Conservation (phyloP, 2,113 vertebrate species). For the Entelurus aequoreus region DNA sequence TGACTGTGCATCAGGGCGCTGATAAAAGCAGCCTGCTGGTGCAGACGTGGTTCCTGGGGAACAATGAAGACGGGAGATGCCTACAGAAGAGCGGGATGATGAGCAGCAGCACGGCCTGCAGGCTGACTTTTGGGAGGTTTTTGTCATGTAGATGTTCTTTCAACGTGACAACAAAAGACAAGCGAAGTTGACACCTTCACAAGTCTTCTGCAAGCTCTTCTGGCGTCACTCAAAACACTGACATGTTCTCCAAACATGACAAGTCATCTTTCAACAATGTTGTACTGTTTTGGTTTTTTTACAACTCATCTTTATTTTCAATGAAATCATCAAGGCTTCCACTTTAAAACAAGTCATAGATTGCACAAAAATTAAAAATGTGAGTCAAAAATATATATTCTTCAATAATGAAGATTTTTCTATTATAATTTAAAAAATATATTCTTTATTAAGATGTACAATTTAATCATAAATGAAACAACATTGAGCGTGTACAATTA, state of each 20-base stretch:
- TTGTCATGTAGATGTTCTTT: constrained; percentile 4
- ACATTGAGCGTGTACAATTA: too few relatives aligned
- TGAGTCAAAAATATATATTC: too few relatives aligned
- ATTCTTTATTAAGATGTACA: too few relatives aligned
- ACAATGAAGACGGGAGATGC: background rate
- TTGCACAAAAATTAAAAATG: too few relatives aligned
- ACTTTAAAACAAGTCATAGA: too few relatives aligned
- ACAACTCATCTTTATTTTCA: too few relatives aligned
- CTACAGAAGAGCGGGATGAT: constrained; percentile 6
- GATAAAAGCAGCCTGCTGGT: constrained; percentile 19
- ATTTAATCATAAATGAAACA: too few relatives aligned
- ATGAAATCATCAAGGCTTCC: too few relatives aligned
- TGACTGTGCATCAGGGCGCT: constrained; percentile 55
- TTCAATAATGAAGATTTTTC: too few relatives aligned
- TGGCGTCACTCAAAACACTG: background rate
- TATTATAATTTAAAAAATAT: too few relatives aligned
- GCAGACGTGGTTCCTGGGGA: constrained; percentile 9
- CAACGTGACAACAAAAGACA: constrained; percentile 6
- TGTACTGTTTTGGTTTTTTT: too few relatives aligned
- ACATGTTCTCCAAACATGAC: background rate
- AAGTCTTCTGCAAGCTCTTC: background rate
- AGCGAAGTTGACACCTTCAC: background rate
- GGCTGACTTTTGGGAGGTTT: background rate
- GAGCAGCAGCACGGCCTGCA: background rate
- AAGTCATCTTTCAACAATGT: background rate